Evolutionary conservation across 2,113 vertebrate species (phyloP), one percentile per base, ranked within the genome.

Genomic region (Nothobranchius furzeri): DNA sequence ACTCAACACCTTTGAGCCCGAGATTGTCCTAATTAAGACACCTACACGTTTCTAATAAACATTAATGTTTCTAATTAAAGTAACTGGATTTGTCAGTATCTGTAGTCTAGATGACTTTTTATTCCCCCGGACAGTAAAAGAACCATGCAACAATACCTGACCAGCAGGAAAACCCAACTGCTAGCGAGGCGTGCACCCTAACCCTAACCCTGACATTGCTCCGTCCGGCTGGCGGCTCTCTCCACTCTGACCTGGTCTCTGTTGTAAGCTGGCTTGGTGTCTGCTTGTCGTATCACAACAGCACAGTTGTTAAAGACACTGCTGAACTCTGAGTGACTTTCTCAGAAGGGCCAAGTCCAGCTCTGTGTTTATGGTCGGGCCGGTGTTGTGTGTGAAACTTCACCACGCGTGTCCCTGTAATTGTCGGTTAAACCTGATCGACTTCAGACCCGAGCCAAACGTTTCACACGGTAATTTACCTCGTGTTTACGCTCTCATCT

Each of bases 321-420:
- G 58, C 49, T 90, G 83, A 88, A 86, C 86, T 89, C 82, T 69
- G 64, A 2, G 64, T 73, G 83, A 89, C 86, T 81, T 76, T 64
- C 68, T 76, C 54, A 51, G 15, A 55, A 58, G 66, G 75, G 76
- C 79, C 54, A 70, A 75, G 68, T 73, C 73, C 64, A 60, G 75
- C 70, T 64, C 64, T 42, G 56, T 65, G 67, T 83, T 86, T 82
- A 83, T 70, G 73, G 81, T 75, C 55, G 53, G 14, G 20, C 24
- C 17, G 0, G 54, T 20, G 66, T 49, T 60, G 52, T 42, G 64
- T 78, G 84, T 76, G 72, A 76, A 81, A 73, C 60, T 51, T 46
- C 24, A 65, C 72, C 2, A 0, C 25, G 49, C 49, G 73, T 24
- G 58, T 68, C 37, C 12, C 37, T 37, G 40, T n/a, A 60, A 51